phyloP scores from a whole-genome alignment of 2,113 vertebrate species.

The Blennius ocellaris region DNA sequence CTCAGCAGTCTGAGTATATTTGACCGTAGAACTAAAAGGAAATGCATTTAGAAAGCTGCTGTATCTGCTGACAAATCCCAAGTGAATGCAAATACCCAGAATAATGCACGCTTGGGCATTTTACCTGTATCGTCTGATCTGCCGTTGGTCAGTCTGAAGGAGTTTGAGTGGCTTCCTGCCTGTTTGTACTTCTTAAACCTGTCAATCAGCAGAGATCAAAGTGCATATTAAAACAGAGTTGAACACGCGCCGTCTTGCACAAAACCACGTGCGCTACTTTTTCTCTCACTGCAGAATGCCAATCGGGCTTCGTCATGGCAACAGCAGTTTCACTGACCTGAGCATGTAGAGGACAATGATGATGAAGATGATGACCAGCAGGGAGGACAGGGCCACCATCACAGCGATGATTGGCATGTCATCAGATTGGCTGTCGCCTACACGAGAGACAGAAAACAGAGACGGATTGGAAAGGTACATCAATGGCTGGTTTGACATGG shows the following conservation, averaged over 20 bases:
- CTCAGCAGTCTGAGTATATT: conserved; percentile 25
- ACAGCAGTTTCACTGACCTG: conserved; percentile 84
- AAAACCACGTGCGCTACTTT: background rate
- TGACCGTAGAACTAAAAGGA: conserved; percentile 9
- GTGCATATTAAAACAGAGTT: conserved; percentile 15
- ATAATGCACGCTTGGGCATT: background rate
- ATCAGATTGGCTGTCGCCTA: conserved; percentile 73
- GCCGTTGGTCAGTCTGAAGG: conserved; percentile 94
- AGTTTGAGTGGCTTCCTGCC: conserved; percentile 96
- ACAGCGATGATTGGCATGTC: conserved; percentile 96
- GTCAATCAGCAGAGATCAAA: conserved; percentile 53
- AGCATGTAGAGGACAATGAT: conserved; percentile 99
- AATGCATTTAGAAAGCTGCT: background rate
- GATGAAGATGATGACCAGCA: conserved; percentile 97
- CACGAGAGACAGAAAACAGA: background rate
- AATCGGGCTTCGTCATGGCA: conserved; percentile 51
- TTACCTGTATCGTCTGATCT: conserved; percentile 95
- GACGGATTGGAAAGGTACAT: background rate
- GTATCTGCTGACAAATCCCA: conserved; percentile 15
- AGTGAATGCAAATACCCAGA: conserved; percentile 6
- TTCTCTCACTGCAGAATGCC: conserved; percentile 32
- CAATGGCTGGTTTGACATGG: background rate
- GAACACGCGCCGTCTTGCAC: background rate
- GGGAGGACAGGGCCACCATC: conserved; percentile 96
- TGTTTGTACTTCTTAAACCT: conserved; percentile 99